Conservation (phyloP, 2,888 invertebrate genomes). For the Vandiemenella viatica region DNA sequence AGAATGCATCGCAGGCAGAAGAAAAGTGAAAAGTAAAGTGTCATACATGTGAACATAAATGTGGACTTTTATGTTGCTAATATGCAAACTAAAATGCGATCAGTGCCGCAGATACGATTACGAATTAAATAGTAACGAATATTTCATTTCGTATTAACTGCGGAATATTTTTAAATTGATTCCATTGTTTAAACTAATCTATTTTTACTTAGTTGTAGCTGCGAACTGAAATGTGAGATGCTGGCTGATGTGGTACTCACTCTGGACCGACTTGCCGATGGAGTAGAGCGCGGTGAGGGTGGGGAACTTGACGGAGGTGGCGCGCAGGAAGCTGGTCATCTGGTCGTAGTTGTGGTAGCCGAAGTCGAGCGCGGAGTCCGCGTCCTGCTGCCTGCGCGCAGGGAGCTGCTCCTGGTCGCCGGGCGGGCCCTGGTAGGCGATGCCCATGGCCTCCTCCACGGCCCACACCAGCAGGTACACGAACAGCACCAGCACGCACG, state of each 20-base stretch:
- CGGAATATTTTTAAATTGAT: no score
- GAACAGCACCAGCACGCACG: not conserved
- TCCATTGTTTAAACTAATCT: no score
- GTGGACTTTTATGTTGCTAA: no score
- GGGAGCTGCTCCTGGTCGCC: not conserved
- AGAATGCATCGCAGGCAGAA: no score
- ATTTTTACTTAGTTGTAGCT: no score
- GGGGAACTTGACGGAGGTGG: slow-evolving; percentile 66
- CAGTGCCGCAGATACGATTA: no score
- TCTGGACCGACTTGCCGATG: slow-evolving; percentile 85
- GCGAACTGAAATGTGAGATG: no score
- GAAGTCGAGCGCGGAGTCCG: slow-evolving; percentile 47
- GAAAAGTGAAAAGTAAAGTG: no score
- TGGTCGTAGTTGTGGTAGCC: slow-evolving; percentile 77
- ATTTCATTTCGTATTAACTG: no score
- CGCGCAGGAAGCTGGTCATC: slow-evolving; percentile 65
- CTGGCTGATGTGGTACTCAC: slow-evolving; percentile 31
- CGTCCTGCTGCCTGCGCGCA: not conserved
- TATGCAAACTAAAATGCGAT: no score
- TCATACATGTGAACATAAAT: no score
- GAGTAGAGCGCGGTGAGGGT: slow-evolving; percentile 82
- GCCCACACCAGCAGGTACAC: not conserved
- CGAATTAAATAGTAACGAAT: no score
- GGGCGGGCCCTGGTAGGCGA: not conserved
- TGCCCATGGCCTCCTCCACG: not conserved